Evolutionary conservation across 2,113 vertebrate genomes (phyloP).

Genomic region (Theristicus caerulescens): DNA sequence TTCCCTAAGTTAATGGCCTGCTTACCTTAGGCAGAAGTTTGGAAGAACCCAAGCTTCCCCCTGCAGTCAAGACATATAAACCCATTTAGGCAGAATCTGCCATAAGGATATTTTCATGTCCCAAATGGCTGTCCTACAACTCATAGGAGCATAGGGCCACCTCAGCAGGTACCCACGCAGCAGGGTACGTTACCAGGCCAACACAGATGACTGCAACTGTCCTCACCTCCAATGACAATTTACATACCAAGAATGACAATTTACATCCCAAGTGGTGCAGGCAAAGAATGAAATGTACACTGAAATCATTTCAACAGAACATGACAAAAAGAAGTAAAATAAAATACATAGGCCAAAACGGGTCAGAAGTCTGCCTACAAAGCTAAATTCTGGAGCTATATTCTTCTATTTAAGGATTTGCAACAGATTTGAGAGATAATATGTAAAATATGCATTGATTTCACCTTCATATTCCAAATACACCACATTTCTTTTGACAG

Average conservation of each 20-base stretch:
- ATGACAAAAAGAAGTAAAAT: neutral
- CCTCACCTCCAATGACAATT: neutral
- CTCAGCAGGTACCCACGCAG: neutral
- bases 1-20: neutral
- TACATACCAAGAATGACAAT: neutral
- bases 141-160: neutral
- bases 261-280: neutral
- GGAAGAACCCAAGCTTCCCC: neutral
- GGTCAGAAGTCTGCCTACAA: neutral
- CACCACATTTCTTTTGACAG: neutral
- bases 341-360: neutral
- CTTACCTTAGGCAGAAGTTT: neutral
- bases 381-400: neutral
- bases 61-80: neutral
- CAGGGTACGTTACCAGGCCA: neutral
- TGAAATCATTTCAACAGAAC: neutral
- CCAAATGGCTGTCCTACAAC: neutral
- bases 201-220: neutral
- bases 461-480: neutral
- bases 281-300: neutral
- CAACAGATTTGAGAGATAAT: neutral
- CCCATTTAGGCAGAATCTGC: neutral
- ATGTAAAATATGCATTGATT: neutral
- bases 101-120: neutral
- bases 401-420: neutral